phyloP scores from a whole-genome alignment of 2,888 invertebrate genomes.

The Andricus quercusramuli region DNA sequence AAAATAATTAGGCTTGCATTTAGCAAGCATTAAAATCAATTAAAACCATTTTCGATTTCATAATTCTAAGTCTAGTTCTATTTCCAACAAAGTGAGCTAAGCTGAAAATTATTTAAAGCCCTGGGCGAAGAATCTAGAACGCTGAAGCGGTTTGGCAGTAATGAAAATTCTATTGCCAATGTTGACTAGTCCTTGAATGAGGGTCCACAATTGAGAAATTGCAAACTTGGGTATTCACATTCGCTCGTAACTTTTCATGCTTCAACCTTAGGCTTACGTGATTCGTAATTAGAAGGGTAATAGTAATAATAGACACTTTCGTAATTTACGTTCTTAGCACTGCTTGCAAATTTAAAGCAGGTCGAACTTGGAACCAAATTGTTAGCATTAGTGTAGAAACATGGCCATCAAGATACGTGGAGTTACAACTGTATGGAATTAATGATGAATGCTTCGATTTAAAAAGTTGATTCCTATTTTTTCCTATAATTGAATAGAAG shows the following conservation, averaged over 20 bases:
- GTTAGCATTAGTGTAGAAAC: neutral
- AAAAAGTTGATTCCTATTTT: constrained; percentile 9
- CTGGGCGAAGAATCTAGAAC: constrained; percentile 42
- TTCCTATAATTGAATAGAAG: constrained; percentile 12
- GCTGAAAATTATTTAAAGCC: too few species aligned
- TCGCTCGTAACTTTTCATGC: constrained; percentile 4
- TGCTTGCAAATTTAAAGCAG: neutral
- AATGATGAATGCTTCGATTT: neutral
- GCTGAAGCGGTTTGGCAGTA: neutral
- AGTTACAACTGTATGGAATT: neutral
- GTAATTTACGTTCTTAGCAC: neutral
- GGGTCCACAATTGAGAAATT: constrained; percentile 36
- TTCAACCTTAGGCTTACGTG: constrained; percentile 46
- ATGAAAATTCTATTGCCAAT: constrained; percentile 23
- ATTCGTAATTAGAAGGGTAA: constrained; percentile 61
- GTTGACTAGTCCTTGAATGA: constrained; percentile 19
- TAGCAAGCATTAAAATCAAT: too few species aligned
- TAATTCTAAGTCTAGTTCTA: too few species aligned
- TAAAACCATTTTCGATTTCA: too few species aligned
- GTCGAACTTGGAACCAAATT: neutral
- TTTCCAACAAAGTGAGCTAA: too few species aligned
- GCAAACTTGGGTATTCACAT: constrained; percentile 13
- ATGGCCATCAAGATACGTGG: neutral
- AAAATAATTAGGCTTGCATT: too few species aligned
- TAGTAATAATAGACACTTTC: constrained; percentile 43